Evolutionary conservation across 2,113 vertebrate species (phyloP).

Genomic region (Phalacrocorax aristotelis): DNA sequence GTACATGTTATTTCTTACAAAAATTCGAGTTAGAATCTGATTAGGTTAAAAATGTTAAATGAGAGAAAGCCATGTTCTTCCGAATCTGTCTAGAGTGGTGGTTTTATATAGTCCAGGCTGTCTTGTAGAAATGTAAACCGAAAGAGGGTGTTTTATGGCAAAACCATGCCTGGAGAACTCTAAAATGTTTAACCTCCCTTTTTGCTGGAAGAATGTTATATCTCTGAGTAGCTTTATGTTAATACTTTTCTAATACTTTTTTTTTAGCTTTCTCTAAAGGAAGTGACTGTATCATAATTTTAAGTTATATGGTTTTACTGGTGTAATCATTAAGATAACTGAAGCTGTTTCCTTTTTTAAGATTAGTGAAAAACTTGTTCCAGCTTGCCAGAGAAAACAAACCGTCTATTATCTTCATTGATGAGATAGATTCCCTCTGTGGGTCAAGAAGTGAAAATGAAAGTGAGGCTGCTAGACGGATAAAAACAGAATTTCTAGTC

Average conservation of each 20-base stretch:
- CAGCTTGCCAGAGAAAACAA: constrained; percentile 92
- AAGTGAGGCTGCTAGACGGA: constrained; percentile 93
- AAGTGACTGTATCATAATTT: neutral
- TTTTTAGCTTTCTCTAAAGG: neutral
- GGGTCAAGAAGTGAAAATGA: constrained; percentile 97
- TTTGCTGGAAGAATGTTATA: neutral
- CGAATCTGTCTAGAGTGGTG: neutral
- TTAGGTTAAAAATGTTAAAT: neutral
- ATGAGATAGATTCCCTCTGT: constrained; percentile 96
- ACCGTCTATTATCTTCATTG: constrained; percentile 98
- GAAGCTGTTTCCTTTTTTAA: constrained; percentile 60
- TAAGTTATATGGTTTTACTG: neutral
- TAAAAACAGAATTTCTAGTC: constrained; percentile 97
- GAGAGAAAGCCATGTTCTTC: neutral
- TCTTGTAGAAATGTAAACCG: neutral
- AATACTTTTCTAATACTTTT: neutral
- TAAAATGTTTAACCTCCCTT: neutral
- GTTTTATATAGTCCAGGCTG: neutral
- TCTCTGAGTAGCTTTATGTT: neutral
- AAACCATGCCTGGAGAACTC: neutral
- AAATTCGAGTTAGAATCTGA: neutral
- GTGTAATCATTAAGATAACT: neutral
- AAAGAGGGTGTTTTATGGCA: neutral
- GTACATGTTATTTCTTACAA: neutral
- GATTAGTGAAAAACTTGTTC: constrained; percentile 96